Percentiles rank a stretch among this genome's conserved stretches.
phyloP scores from a whole-genome alignment of 2,797 vertebrate species.

The Acanthopagrus latus region DNA sequence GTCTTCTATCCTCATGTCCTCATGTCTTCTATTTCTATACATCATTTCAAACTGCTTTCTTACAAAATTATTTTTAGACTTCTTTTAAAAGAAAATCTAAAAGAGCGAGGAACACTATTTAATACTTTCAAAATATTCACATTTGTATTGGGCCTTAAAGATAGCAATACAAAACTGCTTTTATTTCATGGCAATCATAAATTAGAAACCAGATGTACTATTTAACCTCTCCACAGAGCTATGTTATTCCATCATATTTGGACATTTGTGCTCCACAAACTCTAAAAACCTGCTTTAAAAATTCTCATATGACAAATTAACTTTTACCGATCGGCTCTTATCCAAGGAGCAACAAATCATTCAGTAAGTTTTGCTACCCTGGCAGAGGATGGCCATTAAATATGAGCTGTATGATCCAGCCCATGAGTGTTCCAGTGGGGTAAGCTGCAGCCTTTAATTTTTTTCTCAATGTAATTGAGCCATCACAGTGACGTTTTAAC shows the following conservation, averaged over 20 bases:
- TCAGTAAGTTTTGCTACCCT: conserved; percentile 32
- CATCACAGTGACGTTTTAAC: conserved; percentile 49
- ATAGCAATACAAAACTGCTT: background rate
- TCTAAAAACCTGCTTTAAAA: background rate
- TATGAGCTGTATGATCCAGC: conserved; percentile 46
- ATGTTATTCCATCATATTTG: background rate
- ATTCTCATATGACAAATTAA: conserved; percentile 11
- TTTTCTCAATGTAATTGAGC: conserved; percentile 40
- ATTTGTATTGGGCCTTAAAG: background rate
- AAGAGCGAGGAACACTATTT: background rate
- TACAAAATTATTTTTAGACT: background rate
- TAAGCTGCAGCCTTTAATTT: conserved; percentile 28
- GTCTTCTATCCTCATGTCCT: too few relatives aligned
- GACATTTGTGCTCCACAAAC: background rate
- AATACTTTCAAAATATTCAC: conserved; percentile 4
- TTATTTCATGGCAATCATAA: background rate
- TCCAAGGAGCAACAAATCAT: conserved; percentile 49
- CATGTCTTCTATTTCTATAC: background rate
- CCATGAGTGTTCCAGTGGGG: conserved; percentile 11
- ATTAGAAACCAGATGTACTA: background rate
- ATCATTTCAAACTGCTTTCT: background rate
- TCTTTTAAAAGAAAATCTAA: background rate
- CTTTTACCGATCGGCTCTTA: conserved; percentile 23
- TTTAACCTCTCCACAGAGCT: background rate
- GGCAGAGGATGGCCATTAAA: conserved; percentile 49